Percentiles rank a stretch among this genome's conserved stretches.
Evolutionary conservation across 2,113 vertebrate genomes (phyloP).

Genomic region (Climacteris rufus): DNA sequence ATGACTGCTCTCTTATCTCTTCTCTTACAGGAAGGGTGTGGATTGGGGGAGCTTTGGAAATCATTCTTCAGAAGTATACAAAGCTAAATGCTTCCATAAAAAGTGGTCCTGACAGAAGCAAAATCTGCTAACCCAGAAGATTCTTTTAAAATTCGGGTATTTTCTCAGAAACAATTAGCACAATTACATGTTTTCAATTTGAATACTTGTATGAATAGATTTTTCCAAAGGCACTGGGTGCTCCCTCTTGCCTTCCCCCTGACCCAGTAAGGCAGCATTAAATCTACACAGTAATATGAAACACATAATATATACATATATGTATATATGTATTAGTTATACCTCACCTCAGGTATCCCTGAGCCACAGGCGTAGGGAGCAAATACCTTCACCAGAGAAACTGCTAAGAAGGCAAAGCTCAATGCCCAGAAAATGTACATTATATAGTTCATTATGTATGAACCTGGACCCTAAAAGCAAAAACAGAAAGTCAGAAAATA

Average conservation of each 20-base stretch:
- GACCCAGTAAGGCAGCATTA: neutral
- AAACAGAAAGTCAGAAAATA: neutral
- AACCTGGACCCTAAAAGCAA: conserved; percentile 87
- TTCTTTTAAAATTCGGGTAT: neutral
- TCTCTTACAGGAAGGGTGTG: neutral
- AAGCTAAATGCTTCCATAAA: neutral
- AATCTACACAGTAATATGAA: neutral
- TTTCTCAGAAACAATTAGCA: neutral
- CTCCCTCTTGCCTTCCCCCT: neutral
- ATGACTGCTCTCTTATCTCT: neutral
- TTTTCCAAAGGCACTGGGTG: neutral
- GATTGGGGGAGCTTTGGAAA: neutral
- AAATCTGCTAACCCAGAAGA: neutral
- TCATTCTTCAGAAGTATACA: neutral
- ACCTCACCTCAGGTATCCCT: conserved; percentile 94
- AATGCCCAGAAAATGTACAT: conserved; percentile 99
- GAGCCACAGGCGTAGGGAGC: conserved; percentile 97
- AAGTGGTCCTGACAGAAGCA: neutral
- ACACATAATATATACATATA: neutral
- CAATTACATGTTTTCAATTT: neutral
- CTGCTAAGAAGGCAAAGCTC: conserved; percentile 94
- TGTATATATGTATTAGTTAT: neutral
- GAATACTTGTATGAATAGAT: neutral
- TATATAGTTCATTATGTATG: conserved; percentile 99
- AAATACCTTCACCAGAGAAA: conserved; percentile 94